These are phyloP conservation scores for Drosophila longiperda DNA, from an alignment of 2,888 invertebrate genomes.

Conservation along the genomic window DNA sequence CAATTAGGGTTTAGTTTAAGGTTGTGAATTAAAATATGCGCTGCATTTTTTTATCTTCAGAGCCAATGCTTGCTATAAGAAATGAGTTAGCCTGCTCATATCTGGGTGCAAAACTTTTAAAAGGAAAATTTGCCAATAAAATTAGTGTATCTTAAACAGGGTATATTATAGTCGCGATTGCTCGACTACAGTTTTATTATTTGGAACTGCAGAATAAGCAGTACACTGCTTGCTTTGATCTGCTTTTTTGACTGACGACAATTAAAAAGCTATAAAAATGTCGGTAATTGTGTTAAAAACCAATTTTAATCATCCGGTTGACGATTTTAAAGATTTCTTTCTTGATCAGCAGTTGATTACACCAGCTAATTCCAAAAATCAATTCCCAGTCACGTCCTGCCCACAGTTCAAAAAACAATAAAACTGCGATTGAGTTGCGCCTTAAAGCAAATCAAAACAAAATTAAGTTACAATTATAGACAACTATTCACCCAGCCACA, in stretches of 20 bases:
- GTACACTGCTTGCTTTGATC: constrained; percentile 11
- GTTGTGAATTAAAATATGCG: no score
- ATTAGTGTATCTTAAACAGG: no score
- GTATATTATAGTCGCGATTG: no score
- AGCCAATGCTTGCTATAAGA: no score
- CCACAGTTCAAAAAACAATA: constrained; percentile 45
- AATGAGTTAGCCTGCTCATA: no score
- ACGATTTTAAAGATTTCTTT: constrained; percentile 25
- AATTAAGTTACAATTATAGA: constrained; percentile 53
- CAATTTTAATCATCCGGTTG: constrained; percentile 38
- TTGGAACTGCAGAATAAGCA: not conserved
- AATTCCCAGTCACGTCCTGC: constrained; percentile 58
- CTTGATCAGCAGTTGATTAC: constrained; percentile 39
- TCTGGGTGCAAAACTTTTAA: no score
- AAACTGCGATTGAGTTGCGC: constrained; percentile 28
- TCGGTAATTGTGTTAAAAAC: constrained; percentile 19
- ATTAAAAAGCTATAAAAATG: constrained; percentile 10
- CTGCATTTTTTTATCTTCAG: no score
- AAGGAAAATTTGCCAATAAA: no score
- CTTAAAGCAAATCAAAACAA: constrained; percentile 29
- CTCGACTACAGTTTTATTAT: no score
- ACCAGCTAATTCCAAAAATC: constrained; percentile 47
- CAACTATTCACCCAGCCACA: constrained; percentile 1
- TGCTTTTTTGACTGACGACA: not conserved
- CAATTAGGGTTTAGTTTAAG: no score